Percentiles rank a stretch among this genome's conserved stretches.
Evolutionary conservation across 1,140 invertebrate genomes (phyloP).

Genomic region (Penaeus chinensis): DNA sequence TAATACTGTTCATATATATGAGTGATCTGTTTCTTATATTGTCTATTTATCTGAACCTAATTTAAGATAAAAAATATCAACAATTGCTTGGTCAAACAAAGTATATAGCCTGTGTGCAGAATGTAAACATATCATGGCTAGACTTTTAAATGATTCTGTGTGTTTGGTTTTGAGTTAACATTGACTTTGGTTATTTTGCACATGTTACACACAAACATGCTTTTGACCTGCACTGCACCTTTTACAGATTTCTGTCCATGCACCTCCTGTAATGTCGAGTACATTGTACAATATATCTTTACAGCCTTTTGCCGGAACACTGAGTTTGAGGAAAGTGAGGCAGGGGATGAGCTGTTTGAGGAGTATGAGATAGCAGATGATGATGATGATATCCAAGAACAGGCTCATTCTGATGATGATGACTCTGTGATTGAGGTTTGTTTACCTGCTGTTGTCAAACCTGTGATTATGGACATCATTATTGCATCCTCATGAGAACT

Average conservation of each 20-base stretch:
- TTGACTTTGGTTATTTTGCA: no score
- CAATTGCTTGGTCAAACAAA: no score
- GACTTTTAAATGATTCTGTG: no score
- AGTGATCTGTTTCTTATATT: background rate
- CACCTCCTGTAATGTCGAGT: background rate
- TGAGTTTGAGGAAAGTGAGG: constrained; percentile 41
- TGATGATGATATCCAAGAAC: constrained; percentile 20
- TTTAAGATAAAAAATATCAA: background rate
- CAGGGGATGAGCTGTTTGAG: constrained; percentile 28
- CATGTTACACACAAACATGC: no score
- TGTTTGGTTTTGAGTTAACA: no score
- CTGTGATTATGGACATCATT: constrained; percentile 24
- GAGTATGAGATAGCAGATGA: constrained; percentile 47
- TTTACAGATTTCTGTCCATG: background rate
- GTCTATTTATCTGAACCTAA: background rate
- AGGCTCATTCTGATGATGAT: constrained; percentile 31
- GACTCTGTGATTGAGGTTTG: constrained; percentile 53
- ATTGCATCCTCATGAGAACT: background rate
- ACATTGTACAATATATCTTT: background rate
- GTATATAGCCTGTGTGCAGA: no score
- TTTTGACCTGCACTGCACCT: background rate
- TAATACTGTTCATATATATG: no score
- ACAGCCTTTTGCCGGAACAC: constrained; percentile 42
- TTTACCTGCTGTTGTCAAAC: background rate
- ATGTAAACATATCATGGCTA: no score